These are phyloP conservation scores for Chloebia gouldiae DNA, from an alignment of 2,113 vertebrate species.

Conservation along the genomic window DNA sequence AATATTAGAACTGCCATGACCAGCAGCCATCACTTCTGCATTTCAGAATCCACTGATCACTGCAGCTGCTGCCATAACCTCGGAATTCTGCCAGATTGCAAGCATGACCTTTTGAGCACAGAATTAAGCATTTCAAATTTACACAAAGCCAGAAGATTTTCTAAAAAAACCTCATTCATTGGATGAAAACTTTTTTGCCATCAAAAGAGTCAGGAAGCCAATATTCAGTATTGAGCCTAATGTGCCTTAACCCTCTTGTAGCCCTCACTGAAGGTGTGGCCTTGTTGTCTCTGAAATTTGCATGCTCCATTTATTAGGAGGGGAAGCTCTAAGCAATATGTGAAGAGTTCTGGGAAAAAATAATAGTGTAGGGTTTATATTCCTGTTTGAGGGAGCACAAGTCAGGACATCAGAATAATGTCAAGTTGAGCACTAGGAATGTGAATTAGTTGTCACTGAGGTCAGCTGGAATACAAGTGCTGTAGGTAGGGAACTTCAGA, in stretches of 20 bases:
- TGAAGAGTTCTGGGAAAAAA: not conserved
- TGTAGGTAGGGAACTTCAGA: not conserved
- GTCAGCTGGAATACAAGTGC: not conserved
- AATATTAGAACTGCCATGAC: not conserved
- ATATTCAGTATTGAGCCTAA: not conserved
- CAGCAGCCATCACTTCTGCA: not conserved
- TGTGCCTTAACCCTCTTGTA: not conserved
- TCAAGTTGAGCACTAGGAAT: not conserved
- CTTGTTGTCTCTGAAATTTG: not conserved
- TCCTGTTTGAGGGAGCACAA: not conserved
- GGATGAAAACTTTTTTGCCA: not conserved
- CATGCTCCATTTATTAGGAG: not conserved
- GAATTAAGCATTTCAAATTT: not conserved
- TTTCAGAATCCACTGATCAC: not conserved
- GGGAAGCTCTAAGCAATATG: not conserved
- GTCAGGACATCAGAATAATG: not conserved
- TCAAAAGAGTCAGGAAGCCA: not conserved
- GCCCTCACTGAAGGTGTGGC: not conserved
- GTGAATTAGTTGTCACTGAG: not conserved
- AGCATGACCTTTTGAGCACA: not conserved
- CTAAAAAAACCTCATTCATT: not conserved
- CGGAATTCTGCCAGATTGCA: not conserved
- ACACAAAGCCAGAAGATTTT: not conserved
- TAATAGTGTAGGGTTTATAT: not conserved
- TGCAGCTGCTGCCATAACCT: not conserved